These are phyloP conservation scores for Furnarius figulus DNA, from an alignment of 2,113 vertebrate genomes.

Conservation along the genomic window DNA sequence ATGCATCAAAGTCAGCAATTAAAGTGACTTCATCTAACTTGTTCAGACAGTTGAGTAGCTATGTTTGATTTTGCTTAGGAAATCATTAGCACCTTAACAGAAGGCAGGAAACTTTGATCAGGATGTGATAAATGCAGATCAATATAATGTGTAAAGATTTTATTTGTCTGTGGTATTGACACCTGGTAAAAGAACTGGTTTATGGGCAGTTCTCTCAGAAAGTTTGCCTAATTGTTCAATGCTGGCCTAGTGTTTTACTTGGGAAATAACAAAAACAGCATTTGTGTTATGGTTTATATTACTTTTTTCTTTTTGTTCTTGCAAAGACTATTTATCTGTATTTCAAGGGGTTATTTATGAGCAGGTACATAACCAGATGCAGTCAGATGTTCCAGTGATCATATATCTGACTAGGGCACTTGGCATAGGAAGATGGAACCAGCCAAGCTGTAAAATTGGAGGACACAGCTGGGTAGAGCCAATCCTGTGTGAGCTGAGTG, in stretches of 20 bases:
- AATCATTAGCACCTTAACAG: conserved; percentile 73
- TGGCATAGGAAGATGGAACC: not conserved
- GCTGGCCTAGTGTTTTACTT: not conserved
- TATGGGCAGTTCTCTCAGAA: not conserved
- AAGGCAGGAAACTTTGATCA: conserved; percentile 76
- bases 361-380: not conserved
- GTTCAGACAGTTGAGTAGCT: conserved; percentile 50
- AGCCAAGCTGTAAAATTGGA: not conserved
- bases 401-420: not conserved
- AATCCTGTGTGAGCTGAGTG: not conserved
- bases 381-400: not conserved
- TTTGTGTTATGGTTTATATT: not conserved
- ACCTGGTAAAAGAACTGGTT: conserved; percentile 13
- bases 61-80: conserved; percentile 71
- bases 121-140: conserved; percentile 71
- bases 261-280: not conserved
- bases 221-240: not conserved
- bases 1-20: conserved; percentile 67
- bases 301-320: not conserved
- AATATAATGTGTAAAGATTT: conserved; percentile 66
- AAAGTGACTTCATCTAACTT: conserved; percentile 60
- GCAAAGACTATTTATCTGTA: not conserved
- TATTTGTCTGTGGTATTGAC: conserved; percentile 59
- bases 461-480: not conserved
- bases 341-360: not conserved